A percentile compares a stretch with the other conserved stretches of the same genome.
phyloP scores from a whole-genome alignment of 2,888 invertebrate genomes.

The Dimorphilus gyrociliatus region DNA sequence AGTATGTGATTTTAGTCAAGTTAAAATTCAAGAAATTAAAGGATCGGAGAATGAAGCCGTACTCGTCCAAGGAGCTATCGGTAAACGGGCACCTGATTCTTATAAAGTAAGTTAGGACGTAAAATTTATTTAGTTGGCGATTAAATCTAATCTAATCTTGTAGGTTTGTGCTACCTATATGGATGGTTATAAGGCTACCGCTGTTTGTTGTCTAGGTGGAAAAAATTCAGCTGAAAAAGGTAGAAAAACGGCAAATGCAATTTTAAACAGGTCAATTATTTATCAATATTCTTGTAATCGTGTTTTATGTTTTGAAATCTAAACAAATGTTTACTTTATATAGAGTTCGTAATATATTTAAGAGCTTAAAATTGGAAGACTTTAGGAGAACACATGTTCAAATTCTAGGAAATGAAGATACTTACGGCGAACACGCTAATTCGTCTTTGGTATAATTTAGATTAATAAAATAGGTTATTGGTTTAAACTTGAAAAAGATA shows the following conservation, averaged over 20 bases:
- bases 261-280: slow-evolving; percentile 30
- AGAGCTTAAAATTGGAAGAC: slow-evolving; percentile 29
- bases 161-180: slow-evolving; percentile 39
- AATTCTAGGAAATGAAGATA: slow-evolving; percentile 38
- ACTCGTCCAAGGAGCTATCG: slow-evolving; percentile 37
- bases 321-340: slow-evolving; percentile 3
- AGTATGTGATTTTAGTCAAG: slow-evolving; percentile 39
- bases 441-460: slow-evolving; percentile 6
- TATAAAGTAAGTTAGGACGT: slow-evolving; percentile 32
- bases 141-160: neutral
- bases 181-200: slow-evolving; percentile 39
- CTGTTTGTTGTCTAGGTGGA: slow-evolving; percentile 38
- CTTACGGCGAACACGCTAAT: slow-evolving; percentile 33
- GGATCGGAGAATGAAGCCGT: slow-evolving; percentile 19
- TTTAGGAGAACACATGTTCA: slow-evolving; percentile 37
- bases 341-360: slow-evolving; percentile 26
- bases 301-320: neutral
- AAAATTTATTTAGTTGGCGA: neutral
- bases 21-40: slow-evolving; percentile 20
- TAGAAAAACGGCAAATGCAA: slow-evolving; percentile 37
- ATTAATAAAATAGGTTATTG: neutral
- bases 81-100: slow-evolving; percentile 33
- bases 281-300: neutral
- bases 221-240: slow-evolving; percentile 37
- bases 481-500: neutral